Base-by-base conservation (phyloP, 2,113 vertebrate genomes). In the Dasypus novemcinctus region DNA sequence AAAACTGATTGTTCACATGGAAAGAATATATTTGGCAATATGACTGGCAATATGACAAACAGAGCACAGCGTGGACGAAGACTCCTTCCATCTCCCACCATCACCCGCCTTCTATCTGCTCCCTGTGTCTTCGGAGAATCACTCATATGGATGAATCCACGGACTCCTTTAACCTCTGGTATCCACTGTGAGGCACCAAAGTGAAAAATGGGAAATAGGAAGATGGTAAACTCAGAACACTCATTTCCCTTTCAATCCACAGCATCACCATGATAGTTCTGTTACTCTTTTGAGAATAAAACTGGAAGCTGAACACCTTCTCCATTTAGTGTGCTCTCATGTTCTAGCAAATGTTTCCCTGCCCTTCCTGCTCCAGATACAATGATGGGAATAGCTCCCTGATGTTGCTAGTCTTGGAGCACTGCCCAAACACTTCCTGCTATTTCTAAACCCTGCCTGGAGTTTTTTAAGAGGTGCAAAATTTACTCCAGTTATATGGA, bases 331-430 rank as follows among this genome's bases (percentile, higher is more conserved):
- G 23, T 0, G 13, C 18, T 38, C 20, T 27, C 66, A 61, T 27
- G 33, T 43, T 43, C n/a, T 0, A 0, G 46, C 20, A 8, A 54
- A 13, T 10, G 1, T 21, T 14, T 21, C 21, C 15, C 7, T 4
- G 52, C 52, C 72, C 25, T 69, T 12, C 5, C 3, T 21, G 29
- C 29, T 33, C 2, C 9, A 6, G 17, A 7, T 13, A 2, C 27
- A 2, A 4, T 15, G 10, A 7, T 17, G 57, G n/a, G 66, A 33
- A 68, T 25, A 36, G 29, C 0, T 54, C 5, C 17, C 43, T n/a
- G 54, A 10, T 36, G 23, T 25, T 12, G 8, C 2, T 5, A 31
- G 38, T 7, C 4, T 63, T 79, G 29, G 36, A 71, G 21, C 20
- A 71, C 27, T 2, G 3, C 5, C 11, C 1, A 2, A 33, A 23